These are phyloP conservation scores for Saturnia pavonia DNA, from an alignment of 2,888 invertebrate species.

Conservation along the genomic window DNA sequence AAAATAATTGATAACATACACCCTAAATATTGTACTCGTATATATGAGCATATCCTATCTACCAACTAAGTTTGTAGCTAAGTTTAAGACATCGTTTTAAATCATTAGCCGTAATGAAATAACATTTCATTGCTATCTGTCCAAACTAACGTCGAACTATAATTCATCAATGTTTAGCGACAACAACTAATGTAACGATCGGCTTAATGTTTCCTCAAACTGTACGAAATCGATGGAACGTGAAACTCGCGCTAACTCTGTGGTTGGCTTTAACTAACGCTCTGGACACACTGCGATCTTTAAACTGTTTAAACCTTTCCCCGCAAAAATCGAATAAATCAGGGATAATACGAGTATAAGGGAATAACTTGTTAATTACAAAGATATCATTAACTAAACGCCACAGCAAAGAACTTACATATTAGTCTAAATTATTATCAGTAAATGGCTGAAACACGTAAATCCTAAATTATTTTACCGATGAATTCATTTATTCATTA, in stretches of 20 bases:
- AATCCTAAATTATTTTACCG: neutral
- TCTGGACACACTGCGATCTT: neutral
- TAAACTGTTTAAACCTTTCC: neutral
- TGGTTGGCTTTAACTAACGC: slow-evolving; percentile 17
- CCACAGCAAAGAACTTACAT: neutral
- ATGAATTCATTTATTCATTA: too few relatives aligned
- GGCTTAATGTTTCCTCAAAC: slow-evolving; percentile 24
- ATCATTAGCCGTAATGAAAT: slow-evolving; percentile 2
- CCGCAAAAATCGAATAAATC: neutral
- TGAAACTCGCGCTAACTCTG: slow-evolving; percentile 20
- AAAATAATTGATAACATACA: neutral
- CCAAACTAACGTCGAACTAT: slow-evolving; percentile 10
- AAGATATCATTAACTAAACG: neutral
- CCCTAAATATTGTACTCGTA: neutral
- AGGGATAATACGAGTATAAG: neutral
- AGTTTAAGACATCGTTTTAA: slow-evolving; percentile 1
- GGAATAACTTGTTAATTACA: neutral
- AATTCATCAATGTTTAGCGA: slow-evolving; percentile 16
- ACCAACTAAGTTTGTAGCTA: neutral
- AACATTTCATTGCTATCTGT: slow-evolving; percentile 3
- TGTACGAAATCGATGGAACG: slow-evolving; percentile 26
- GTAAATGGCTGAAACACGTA: neutral
- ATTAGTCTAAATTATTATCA: neutral
- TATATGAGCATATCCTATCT: neutral
- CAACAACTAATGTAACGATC: slow-evolving; percentile 25